phyloP scores from a whole-genome alignment of 2,888 invertebrate species.

The Anorthoa munda region DNA sequence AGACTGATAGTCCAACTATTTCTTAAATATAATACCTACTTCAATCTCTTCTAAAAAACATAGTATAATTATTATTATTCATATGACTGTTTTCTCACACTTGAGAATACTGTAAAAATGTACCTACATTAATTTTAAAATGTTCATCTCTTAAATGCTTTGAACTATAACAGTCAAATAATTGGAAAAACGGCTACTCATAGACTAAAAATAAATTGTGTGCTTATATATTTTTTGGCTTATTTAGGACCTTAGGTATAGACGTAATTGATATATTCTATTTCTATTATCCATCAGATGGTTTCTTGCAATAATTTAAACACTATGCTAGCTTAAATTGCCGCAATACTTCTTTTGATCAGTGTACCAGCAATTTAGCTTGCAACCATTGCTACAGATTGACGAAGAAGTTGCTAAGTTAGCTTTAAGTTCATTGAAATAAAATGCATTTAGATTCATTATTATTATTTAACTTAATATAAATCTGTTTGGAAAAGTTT shows the following conservation, averaged over 20 bases:
- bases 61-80: background rate
- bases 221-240: background rate
- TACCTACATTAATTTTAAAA: background rate
- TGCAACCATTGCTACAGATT: conserved; percentile 8
- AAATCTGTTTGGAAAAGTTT: background rate
- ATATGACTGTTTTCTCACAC: background rate
- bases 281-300: background rate
- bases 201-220: background rate
- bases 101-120: conserved; percentile 7
- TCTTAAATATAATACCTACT: background rate
- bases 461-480: conserved; percentile 7
- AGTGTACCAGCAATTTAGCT: conserved; percentile 39
- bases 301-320: conserved; percentile 14
- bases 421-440: conserved; percentile 14
- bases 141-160: conserved; percentile 3
- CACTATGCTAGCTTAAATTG: conserved; percentile 23
- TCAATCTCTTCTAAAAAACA: conserved; percentile 4
- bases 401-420: conserved; percentile 6
- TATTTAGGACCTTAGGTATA: conserved; percentile 1
- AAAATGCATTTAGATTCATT: conserved; percentile 14
- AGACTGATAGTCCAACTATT: conserved; percentile 13
- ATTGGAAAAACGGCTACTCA: background rate
- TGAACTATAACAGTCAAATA: conserved; percentile 16
- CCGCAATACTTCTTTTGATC: conserved; percentile 12
- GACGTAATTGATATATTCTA: conserved; percentile 7